Percentiles rank a stretch among this genome's conserved stretches.
Conservation (phyloP, 2,888 invertebrate species). For the Dryobotodes eremita region DNA sequence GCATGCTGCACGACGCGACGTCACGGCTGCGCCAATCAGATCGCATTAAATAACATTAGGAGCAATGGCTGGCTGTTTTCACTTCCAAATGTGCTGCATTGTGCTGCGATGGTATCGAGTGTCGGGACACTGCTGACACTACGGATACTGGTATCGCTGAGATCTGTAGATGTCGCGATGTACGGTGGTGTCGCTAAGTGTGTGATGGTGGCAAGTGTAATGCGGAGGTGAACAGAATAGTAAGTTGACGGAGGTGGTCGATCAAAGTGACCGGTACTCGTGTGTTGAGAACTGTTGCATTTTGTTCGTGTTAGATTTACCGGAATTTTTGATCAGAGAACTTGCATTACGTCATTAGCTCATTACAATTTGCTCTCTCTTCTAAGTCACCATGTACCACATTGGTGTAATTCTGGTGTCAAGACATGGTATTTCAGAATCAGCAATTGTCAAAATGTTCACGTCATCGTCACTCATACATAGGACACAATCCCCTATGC, state of each 20-base stretch:
- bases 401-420: not conserved
- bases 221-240: constrained; percentile 37
- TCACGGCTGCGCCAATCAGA: constrained; percentile 60
- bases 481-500: not conserved
- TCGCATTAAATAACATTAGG: constrained; percentile 64
- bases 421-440: not conserved
- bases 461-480: not conserved
- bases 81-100: constrained; percentile 61
- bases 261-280: not conserved
- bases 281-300: not conserved
- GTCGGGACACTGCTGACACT: constrained; percentile 26
- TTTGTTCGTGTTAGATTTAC: not conserved
- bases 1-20: constrained; percentile 56
- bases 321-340: not conserved
- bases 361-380: too few species aligned
- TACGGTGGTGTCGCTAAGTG: constrained; percentile 7
- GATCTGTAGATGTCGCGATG: constrained; percentile 42
- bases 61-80: constrained; percentile 53
- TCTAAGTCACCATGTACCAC: not conserved
- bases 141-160: constrained; percentile 28
- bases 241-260: constrained; percentile 9
- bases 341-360: not conserved
- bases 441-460: not conserved
- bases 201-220: constrained; percentile 40
- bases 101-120: constrained; percentile 61